Percentiles rank a stretch among this genome's conserved stretches.
These are phyloP conservation scores for Aurelia coerulea DNA, from an alignment of 30 jellyfish, hydroid and myxozoan species.

Conservation along the genomic window DNA sequence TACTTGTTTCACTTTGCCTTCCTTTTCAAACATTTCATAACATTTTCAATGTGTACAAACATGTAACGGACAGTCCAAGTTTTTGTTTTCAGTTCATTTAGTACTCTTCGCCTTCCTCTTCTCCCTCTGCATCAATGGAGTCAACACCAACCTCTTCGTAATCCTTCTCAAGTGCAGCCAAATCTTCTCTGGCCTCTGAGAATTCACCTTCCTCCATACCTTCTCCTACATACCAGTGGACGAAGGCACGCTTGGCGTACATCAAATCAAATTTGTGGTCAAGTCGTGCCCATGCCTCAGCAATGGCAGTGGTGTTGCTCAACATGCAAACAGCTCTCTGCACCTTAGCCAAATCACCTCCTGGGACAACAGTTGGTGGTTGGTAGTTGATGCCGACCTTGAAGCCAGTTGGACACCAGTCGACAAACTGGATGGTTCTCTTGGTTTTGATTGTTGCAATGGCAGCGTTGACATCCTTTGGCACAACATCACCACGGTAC, in stretches of 20 bases:
- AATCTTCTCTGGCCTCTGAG: constrained; percentile 97
- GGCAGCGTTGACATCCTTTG: constrained; percentile 97
- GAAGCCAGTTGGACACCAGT: constrained; percentile 99
- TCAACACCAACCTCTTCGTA: constrained; percentile 98
- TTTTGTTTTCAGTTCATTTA: constrained; percentile 10
- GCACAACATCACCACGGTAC: constrained; percentile 98
- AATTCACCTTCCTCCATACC: constrained; percentile 99
- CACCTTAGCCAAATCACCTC: constrained; percentile 96
- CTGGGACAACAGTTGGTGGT: constrained; percentile 99
- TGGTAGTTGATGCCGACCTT: constrained; percentile 98
- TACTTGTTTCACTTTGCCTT: no score
- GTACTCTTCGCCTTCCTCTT: constrained; percentile 93
- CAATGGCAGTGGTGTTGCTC: constrained; percentile 99
- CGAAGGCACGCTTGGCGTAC: constrained; percentile 98
- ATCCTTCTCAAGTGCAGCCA: constrained; percentile 99
- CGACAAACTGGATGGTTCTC: constrained; percentile 98
- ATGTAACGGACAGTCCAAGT: background rate
- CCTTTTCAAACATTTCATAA: background rate
- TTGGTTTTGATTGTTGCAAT: constrained; percentile 94
- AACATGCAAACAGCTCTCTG: constrained; percentile 97
- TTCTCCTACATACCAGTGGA: constrained; percentile 98
- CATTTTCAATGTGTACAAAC: constrained; percentile 8
- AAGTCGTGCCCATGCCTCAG: constrained; percentile 98
- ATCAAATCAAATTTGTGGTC: constrained; percentile 93
- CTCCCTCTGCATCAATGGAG: constrained; percentile 89